phyloP scores from a whole-genome alignment of 2,888 invertebrate genomes.

The Lordiphosa andalusiaca region DNA sequence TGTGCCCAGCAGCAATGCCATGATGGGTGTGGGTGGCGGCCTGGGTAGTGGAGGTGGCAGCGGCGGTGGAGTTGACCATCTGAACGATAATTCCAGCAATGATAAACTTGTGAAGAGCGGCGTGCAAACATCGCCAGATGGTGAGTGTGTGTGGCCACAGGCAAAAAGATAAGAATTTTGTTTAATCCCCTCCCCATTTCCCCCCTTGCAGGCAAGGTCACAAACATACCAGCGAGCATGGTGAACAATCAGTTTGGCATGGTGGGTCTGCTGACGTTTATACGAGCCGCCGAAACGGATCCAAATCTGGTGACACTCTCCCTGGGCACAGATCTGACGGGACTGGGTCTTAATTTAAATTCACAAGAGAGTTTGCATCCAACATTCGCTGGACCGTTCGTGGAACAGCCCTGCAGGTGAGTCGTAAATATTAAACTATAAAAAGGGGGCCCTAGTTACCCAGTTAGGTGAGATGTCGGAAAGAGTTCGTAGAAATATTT shows the following conservation, averaged over 20 bases:
- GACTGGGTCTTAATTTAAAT: slow-evolving; percentile 98
- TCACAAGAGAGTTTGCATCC: slow-evolving; percentile 98
- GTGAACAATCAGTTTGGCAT: slow-evolving; percentile 99
- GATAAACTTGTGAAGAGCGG: slow-evolving; percentile 87
- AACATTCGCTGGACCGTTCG: slow-evolving; percentile 99
- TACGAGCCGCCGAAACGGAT: slow-evolving; percentile 98
- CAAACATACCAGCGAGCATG: slow-evolving; percentile 99
- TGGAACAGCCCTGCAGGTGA: slow-evolving; percentile 94
- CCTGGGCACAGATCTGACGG: slow-evolving; percentile 98
- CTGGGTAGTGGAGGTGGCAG: slow-evolving; percentile 60
- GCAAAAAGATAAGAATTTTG: not conserved
- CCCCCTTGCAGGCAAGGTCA: slow-evolving; percentile 90
- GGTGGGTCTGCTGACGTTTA: slow-evolving; percentile 98
- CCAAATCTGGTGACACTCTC: slow-evolving; percentile 97
- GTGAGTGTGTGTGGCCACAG: slow-evolving; percentile 80
- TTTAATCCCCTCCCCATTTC: not conserved
- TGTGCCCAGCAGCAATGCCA: slow-evolving; percentile 65
- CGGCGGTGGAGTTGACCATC: slow-evolving; percentile 76
- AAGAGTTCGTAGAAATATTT: no score
- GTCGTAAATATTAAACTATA: not conserved
- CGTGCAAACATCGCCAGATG: slow-evolving; percentile 97
- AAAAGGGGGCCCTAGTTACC: no score
- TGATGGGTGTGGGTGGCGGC: slow-evolving; percentile 70
- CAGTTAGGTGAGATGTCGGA: no score
- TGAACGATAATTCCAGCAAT: slow-evolving; percentile 80